Percentiles rank a stretch among this genome's conserved stretches.
These are phyloP conservation scores for Formica exsecta DNA, from an alignment of 1,140 invertebrate genomes.

Conservation along the genomic window DNA sequence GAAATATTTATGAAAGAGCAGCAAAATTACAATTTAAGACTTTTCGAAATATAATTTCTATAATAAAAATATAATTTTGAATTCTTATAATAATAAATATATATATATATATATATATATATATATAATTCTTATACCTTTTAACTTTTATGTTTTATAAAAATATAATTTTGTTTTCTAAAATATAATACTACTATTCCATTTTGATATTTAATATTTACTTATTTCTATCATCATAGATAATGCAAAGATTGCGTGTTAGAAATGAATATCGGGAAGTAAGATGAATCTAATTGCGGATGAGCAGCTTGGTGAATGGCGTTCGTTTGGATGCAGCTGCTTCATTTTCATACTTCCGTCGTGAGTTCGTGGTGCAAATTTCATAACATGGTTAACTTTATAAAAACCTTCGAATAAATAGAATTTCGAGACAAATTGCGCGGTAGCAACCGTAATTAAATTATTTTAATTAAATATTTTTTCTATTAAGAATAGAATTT, in stretches of 20 bases:
- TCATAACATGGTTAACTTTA: constrained; percentile 40
- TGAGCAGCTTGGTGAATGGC: constrained; percentile 22
- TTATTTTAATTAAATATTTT: constrained; percentile 25
- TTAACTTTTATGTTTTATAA: background rate
- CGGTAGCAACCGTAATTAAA: constrained; percentile 1
- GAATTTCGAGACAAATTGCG: constrained; percentile 17
- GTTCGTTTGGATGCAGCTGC: constrained; percentile 36
- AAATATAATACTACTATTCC: background rate
- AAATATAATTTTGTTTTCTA: constrained; percentile 1
- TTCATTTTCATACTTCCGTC: constrained; percentile 46
- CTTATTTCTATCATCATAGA: background rate
- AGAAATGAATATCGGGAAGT: background rate
- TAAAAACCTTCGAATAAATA: constrained; percentile 35
- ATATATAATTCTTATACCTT: background rate
- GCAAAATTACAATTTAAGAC: background rate
- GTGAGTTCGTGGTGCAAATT: constrained; percentile 11
- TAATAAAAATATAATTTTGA: background rate
- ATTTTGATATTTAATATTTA: background rate
- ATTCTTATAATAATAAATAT: background rate
- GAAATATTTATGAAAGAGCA: background rate
- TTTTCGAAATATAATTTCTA: background rate
- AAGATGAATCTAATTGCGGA: constrained; percentile 40
- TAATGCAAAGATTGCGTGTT: constrained; percentile 17
- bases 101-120: background rate
- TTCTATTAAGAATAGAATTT: background rate